Conservation (phyloP, 2,888 invertebrate species). For the Caenorhabditis wallacei region DNA sequence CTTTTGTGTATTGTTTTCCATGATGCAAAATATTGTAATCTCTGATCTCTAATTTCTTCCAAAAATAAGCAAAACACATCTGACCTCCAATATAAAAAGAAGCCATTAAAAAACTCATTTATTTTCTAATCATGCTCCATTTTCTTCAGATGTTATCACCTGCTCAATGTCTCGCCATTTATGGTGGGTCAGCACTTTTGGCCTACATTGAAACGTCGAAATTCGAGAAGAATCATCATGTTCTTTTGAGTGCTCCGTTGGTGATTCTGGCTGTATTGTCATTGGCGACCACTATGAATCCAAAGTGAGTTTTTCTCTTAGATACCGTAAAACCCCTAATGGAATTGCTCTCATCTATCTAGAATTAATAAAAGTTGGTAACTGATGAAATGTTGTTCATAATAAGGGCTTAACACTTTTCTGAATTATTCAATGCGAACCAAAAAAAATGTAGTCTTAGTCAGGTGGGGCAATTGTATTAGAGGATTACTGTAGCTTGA, state of each 20-base stretch:
- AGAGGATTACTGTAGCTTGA: no score
- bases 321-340: no score
- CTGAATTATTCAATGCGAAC: no score
- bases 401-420: no score
- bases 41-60: slow-evolving; percentile 7
- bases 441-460: no score
- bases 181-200: slow-evolving; percentile 57
- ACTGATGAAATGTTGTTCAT: no score
- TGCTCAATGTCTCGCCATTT: slow-evolving; percentile 62
- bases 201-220: slow-evolving; percentile 60
- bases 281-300: slow-evolving; percentile 63
- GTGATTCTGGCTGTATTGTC: slow-evolving; percentile 61
- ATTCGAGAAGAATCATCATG: slow-evolving; percentile 53
- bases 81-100: slow-evolving; percentile 6
- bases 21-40: neutral
- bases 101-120: neutral
- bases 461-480: no score
- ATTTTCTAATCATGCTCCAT: neutral
- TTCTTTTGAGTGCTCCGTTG: slow-evolving; percentile 64
- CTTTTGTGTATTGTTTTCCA: slow-evolving; percentile 6
- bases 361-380: no score
- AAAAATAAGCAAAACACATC: neutral
- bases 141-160: slow-evolving; percentile 57
- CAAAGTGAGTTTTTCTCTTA: slow-evolving; percentile 52
- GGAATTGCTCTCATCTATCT: no score